Conservation (phyloP, 2,113 vertebrate species). For the Oreocharis arfaki region DNA sequence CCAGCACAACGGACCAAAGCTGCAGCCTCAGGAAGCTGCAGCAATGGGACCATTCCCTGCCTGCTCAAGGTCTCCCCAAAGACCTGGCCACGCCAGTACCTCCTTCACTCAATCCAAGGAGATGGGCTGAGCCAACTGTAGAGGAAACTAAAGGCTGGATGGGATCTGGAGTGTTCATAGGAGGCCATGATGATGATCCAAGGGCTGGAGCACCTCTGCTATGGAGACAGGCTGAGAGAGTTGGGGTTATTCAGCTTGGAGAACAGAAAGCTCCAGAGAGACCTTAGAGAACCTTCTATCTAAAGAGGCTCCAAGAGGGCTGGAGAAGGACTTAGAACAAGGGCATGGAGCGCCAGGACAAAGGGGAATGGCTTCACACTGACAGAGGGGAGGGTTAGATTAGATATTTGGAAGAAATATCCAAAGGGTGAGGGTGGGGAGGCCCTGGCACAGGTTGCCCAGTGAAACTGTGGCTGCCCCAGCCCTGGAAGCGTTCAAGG, state of each 20-base stretch:
- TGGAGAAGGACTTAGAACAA: background rate
- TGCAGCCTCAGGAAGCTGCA: background rate
- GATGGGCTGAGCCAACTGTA: background rate
- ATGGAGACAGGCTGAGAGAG: background rate
- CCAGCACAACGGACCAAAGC: background rate
- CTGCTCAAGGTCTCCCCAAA: background rate
- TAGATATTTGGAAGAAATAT: background rate
- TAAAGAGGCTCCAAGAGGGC: background rate
- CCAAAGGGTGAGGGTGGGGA: background rate
- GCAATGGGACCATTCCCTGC: background rate
- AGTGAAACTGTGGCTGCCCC: background rate
- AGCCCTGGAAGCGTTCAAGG: background rate
- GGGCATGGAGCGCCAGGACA: background rate
- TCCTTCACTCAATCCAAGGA: background rate
- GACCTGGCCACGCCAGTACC: background rate
- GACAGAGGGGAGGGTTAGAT: background rate
- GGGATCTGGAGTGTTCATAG: background rate
- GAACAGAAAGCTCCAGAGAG: background rate
- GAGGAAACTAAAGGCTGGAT: background rate
- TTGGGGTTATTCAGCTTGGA: background rate
- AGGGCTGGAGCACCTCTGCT: background rate
- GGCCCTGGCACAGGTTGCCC: background rate
- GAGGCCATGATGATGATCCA: background rate
- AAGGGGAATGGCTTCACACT: background rate
- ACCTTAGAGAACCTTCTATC: background rate